Evolutionary conservation across 2,113 vertebrate species (phyloP).

Genomic region (Mustela lutreola): DNA sequence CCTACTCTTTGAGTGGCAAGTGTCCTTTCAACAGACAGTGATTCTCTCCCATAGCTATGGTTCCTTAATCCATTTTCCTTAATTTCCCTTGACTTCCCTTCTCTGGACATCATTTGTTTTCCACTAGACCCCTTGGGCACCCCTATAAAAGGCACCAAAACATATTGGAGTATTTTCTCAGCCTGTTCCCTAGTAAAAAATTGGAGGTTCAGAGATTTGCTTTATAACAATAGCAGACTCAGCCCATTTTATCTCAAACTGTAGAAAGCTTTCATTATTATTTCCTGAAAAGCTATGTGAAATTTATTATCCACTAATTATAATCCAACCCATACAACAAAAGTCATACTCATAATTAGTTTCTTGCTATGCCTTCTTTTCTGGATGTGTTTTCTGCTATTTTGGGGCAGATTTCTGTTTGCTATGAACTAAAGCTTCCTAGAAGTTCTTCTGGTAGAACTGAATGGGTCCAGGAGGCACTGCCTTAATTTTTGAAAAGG

Average conservation of each 20-base stretch:
- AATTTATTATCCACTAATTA: conserved; percentile 22
- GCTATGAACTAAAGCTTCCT: neutral
- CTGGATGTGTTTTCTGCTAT: conserved; percentile 12
- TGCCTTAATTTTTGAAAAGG: conserved; percentile 18
- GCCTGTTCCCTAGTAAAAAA: neutral
- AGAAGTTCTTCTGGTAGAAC: neutral
- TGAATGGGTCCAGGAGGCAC: neutral
- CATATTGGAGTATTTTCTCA: neutral
- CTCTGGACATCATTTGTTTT: neutral
- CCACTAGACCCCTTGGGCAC: neutral
- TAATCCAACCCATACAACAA: neutral
- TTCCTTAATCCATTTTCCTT: neutral
- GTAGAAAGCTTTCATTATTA: neutral
- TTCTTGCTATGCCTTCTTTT: neutral
- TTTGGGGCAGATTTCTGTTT: neutral
- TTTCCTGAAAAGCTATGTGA: neutral
- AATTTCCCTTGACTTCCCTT: neutral
- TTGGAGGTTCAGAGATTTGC: neutral
- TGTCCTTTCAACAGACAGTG: neutral
- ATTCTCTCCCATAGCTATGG: neutral
- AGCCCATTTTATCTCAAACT: neutral
- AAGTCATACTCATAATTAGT: conserved; percentile 23
- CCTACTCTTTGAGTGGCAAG: neutral
- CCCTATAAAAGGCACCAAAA: neutral
- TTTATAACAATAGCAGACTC: neutral